These are phyloP conservation scores for Reinhardtius hippoglossoides DNA, from an alignment of 2,113 vertebrate species.

Conservation along the genomic window DNA sequence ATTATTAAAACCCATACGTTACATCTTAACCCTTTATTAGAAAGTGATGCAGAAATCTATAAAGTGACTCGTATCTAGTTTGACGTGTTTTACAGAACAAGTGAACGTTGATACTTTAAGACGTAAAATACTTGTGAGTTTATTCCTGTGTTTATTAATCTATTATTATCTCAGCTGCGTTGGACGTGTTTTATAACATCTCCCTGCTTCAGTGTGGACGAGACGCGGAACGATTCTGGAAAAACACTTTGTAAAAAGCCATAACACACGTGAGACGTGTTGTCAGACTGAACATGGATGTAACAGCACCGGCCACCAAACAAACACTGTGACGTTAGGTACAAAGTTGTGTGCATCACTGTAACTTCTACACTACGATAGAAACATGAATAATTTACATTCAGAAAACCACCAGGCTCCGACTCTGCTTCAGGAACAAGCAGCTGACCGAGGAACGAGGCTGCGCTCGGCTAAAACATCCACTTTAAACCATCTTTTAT, in stretches of 20 bases:
- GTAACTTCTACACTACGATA: conserved; percentile 47
- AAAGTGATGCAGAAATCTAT: neutral
- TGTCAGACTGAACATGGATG: conserved; percentile 1
- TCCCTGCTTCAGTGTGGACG: neutral
- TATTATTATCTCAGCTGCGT: no score
- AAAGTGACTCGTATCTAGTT: neutral
- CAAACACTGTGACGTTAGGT: conserved; percentile 21
- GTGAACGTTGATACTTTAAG: neutral
- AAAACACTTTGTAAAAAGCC: neutral
- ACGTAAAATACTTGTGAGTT: neutral
- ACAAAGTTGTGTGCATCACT: conserved; percentile 36
- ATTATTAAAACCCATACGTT: neutral
- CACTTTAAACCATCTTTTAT: neutral
- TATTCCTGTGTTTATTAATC: conserved; percentile 3
- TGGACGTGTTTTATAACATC: neutral
- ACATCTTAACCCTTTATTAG: neutral
- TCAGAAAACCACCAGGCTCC: conserved; percentile 50
- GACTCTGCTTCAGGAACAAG: no score
- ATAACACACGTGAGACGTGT: neutral
- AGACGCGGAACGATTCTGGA: conserved; percentile 31
- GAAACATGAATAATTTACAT: conserved; percentile 64
- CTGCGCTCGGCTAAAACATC: no score
- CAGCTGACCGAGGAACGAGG: no score
- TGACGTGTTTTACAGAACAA: neutral
- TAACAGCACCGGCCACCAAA: conserved; percentile 43